Base-by-base conservation (phyloP, 2,888 invertebrate species). In the Galerucella calmariensis region DNA sequence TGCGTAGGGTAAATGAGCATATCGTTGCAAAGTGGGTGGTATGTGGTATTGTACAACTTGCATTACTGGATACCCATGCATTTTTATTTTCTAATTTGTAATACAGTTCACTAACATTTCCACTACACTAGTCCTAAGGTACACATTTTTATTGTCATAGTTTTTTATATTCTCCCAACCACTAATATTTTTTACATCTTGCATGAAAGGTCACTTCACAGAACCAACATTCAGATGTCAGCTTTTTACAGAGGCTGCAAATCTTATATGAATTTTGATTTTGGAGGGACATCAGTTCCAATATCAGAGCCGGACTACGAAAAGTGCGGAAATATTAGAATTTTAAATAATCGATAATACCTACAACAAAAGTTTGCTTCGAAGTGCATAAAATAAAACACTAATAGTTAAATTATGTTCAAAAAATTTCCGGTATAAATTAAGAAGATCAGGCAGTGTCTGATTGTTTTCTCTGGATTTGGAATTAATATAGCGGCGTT, bases 41-140 rank as follows among this genome's bases (percentile, higher is more conserved):
- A 91, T 90, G 85, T 91, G 90, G 84, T 92, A 92, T 81, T 92
- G 91, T 73, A 92, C 88, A 78, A 92, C 90, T 89, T 92, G 92
- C 91, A 92, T 92, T 77, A 91, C 91, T 71, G 91, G 91, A 87
- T 90, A 91, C 73, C 91, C 91, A 82, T 91, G 91, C 91, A 91
- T 91, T 59, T 59, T 56, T n/a, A n/a, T 14, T 72, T n/a, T 44
- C n/a, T 8, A 44, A 16, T 65, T 65, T 5, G 10, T 46, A 16
- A 20, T 63, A 69, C 61, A 70, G 56, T 9, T 65, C 51, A 66
- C 67, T 24, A 20, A n/a, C 66, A 46, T 35, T 58, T 53, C 11
- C 14, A 20, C 27, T 61, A 69, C 46, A 35, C 66, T 62, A 61
- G 66, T 24, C 48, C 62, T 61, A 44, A 66, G 48, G 51, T 41